Evolutionary conservation across 92 coral and sea anemone genomes (phyloP).

Genomic region (Phenganax marumi): DNA sequence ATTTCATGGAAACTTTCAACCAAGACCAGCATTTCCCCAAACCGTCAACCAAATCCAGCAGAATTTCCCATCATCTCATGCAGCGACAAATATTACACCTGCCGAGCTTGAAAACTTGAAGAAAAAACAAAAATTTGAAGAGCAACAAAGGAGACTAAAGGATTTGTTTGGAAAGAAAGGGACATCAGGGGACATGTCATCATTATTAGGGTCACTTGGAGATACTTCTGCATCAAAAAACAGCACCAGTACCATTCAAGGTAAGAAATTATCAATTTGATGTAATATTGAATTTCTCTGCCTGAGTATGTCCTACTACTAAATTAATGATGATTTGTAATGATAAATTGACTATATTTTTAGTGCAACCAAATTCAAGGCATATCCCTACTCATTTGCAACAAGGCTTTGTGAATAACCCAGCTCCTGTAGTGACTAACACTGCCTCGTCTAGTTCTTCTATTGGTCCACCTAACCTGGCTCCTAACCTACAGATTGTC

Average conservation of each 20-base stretch:
- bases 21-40: not conserved
- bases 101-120: slow-evolving; percentile 68
- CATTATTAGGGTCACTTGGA: slow-evolving; percentile 71
- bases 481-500: not conserved
- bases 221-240: slow-evolving; percentile 47
- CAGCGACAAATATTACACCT: slow-evolving; percentile 55
- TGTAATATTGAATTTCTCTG: not conserved
- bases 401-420: not conserved
- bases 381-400: not conserved
- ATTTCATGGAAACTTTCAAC: slow-evolving; percentile 12
- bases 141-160: slow-evolving; percentile 71
- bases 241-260: not conserved
- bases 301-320: not conserved
- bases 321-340: not conserved
- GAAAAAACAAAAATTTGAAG: slow-evolving; percentile 80
- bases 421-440: not conserved
- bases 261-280: not conserved
- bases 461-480: not conserved
- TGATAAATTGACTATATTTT: not conserved
- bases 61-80: not conserved
- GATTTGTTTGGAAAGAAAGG: slow-evolving; percentile 75
- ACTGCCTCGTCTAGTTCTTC: not conserved
- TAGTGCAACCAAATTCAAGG: not conserved
- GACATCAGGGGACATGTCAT: slow-evolving; percentile 37
- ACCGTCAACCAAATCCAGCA: slow-evolving; percentile 16